phyloP scores from a whole-genome alignment of 2,797 vertebrate genomes.

The Menidia menidia region DNA sequence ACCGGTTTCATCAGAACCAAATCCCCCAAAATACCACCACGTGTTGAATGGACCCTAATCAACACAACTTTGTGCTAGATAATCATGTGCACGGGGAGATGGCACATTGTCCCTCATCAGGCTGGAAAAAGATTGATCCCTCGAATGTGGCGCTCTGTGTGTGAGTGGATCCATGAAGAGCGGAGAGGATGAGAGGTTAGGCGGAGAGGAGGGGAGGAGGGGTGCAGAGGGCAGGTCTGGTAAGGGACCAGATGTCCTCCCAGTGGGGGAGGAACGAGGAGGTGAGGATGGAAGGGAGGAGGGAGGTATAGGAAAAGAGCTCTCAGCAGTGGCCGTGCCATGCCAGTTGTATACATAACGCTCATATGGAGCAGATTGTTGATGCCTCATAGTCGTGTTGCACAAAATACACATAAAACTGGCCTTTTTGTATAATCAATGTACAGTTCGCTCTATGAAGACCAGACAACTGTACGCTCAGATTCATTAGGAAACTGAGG shows the following conservation, averaged over 20 bases:
- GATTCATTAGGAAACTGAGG: slow-evolving; percentile 25
- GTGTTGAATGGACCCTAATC: slow-evolving; percentile 32
- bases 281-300: slow-evolving; percentile 73
- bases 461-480: slow-evolving; percentile 3
- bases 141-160: slow-evolving; percentile 47
- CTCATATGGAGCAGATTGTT: slow-evolving; percentile 56
- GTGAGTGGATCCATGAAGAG: slow-evolving; percentile 69
- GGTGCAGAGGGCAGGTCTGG: slow-evolving; percentile 72
- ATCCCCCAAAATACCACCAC: slow-evolving; percentile 31
- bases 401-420: slow-evolving; percentile 5
- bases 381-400: slow-evolving; percentile 47
- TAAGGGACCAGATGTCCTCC: slow-evolving; percentile 86
- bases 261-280: slow-evolving; percentile 81
- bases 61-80: slow-evolving; percentile 28
- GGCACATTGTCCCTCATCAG: slow-evolving; percentile 20
- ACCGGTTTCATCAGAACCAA: slow-evolving; percentile 20
- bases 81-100: slow-evolving; percentile 36
- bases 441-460: slow-evolving; percentile 12
- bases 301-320: slow-evolving; percentile 55
- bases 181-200: slow-evolving; percentile 53
- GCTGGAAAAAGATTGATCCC: slow-evolving; percentile 57
- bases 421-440: slow-evolving; percentile 13
- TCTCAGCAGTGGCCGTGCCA: slow-evolving; percentile 69
- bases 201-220: slow-evolving; percentile 48
- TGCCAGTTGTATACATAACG: slow-evolving; percentile 67